A percentile compares a stretch with the other conserved stretches of the same genome.
Evolutionary conservation across 2,888 invertebrate species (phyloP).

Genomic region (Odontothrips loti): DNA sequence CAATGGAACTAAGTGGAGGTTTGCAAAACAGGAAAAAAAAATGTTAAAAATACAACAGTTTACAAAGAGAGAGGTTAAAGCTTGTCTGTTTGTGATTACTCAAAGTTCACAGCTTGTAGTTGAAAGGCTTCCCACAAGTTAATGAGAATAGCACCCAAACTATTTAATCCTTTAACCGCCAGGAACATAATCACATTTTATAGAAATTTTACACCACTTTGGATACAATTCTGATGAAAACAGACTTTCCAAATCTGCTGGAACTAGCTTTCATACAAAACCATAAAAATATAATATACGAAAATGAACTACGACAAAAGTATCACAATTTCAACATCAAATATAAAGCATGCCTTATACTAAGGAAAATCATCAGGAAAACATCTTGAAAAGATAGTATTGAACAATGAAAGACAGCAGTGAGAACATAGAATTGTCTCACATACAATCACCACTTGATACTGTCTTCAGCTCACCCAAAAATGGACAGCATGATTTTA

Average conservation of each 20-base stretch:
- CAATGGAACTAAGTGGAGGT: conserved; percentile 35
- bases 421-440: too few species aligned
- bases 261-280: conserved; percentile 1
- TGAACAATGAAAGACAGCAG: neutral
- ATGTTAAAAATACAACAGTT: conserved; percentile 29
- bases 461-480: too few species aligned
- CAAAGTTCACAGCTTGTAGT: neutral
- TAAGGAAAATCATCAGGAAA: neutral
- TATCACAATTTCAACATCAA: conserved; percentile 23
- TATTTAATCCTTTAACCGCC: neutral
- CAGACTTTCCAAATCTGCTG: conserved; percentile 2
- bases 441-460: too few species aligned
- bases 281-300: conserved; percentile 21
- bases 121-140: neutral
- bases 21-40: conserved; percentile 35
- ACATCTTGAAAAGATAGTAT: neutral
- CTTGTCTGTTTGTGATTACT: neutral
- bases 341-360: conserved; percentile 8
- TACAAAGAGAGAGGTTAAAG: neutral
- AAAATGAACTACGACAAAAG: conserved; percentile 21
- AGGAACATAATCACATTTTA: neutral
- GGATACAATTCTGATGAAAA: neutral
- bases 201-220: neutral
- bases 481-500: too few species aligned
- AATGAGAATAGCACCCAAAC: neutral